Evolutionary conservation across 37 sponge, comb jelly and placozoan species (phyloP).

Genomic region (Ephydatia muelleri): DNA sequence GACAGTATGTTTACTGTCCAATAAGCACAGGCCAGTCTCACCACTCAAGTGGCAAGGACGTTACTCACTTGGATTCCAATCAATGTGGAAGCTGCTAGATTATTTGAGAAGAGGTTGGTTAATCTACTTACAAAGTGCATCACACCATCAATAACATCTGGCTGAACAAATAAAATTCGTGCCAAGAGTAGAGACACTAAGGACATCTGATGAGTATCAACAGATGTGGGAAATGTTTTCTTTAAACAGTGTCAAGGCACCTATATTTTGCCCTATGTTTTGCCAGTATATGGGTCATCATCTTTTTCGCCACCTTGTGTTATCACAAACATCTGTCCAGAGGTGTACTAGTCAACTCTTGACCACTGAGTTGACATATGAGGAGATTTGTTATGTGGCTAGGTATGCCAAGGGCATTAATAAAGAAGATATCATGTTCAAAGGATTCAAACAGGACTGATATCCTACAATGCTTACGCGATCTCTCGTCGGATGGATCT

Average conservation of each 20-base stretch:
- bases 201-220: conserved; percentile 9
- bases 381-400: conserved; percentile 26
- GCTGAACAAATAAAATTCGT: neutral
- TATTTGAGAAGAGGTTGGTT: conserved; percentile 8
- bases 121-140: conserved; percentile 4
- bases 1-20: too few species aligned
- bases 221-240: neutral
- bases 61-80: conserved; percentile 6
- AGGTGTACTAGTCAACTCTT: neutral
- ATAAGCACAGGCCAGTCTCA: too few species aligned
- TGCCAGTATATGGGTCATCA: conserved; percentile 5
- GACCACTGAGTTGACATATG: neutral
- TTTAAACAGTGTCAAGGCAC: neutral
- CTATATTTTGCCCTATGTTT: neutral
- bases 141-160: neutral
- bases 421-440: conserved; percentile 23
- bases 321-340: neutral
- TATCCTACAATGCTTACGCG: conserved; percentile 17
- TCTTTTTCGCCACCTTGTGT: neutral
- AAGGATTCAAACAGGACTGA: conserved; percentile 10
- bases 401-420: conserved; percentile 27
- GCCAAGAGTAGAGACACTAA: neutral
- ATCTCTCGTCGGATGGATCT: conserved; percentile 18
- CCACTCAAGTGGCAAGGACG: neutral
- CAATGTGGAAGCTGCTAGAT: neutral